Evolutionary conservation across 2,888 invertebrate genomes (phyloP).

Genomic region (Meteorus cinctellus): DNA sequence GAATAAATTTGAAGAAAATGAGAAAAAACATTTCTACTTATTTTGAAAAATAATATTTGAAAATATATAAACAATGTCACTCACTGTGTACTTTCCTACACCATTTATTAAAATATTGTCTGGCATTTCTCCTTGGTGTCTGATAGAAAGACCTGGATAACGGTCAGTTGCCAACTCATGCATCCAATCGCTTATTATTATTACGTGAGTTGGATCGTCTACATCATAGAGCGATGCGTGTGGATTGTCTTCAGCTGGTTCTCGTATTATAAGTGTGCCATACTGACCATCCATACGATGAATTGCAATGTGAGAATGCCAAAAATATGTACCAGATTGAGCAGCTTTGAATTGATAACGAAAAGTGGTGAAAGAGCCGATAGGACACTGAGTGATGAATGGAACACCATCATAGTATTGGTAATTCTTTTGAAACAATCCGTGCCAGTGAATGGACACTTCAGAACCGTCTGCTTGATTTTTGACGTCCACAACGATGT

Average conservation of each 20-base stretch:
- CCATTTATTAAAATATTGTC: slow-evolving; percentile 69
- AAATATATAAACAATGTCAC: slow-evolving; percentile 3
- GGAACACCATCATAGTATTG: slow-evolving; percentile 94
- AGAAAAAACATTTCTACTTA: too few species aligned
- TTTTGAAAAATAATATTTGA: not conserved
- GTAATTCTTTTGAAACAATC: slow-evolving; percentile 86
- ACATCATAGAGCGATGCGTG: slow-evolving; percentile 68
- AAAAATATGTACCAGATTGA: slow-evolving; percentile 71
- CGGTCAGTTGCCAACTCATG: slow-evolving; percentile 66
- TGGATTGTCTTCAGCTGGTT: slow-evolving; percentile 71
- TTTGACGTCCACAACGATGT: slow-evolving; percentile 88
- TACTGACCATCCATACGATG: slow-evolving; percentile 79
- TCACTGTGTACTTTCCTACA: slow-evolving; percentile 61
- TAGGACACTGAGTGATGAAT: slow-evolving; percentile 91
- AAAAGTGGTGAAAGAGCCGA: slow-evolving; percentile 63
- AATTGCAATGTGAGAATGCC: slow-evolving; percentile 71
- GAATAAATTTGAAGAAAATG: not conserved
- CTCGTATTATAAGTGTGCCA: slow-evolving; percentile 77
- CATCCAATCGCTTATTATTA: slow-evolving; percentile 76
- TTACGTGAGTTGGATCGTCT: slow-evolving; percentile 75
- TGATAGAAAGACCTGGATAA: slow-evolving; percentile 71
- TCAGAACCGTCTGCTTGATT: slow-evolving; percentile 91
- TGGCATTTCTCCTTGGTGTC: slow-evolving; percentile 71
- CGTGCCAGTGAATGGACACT: slow-evolving; percentile 94
- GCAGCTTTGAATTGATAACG: slow-evolving; percentile 68